Evolutionary conservation across 2,888 invertebrate species (phyloP).

Genomic region (Polia nebulosa): DNA sequence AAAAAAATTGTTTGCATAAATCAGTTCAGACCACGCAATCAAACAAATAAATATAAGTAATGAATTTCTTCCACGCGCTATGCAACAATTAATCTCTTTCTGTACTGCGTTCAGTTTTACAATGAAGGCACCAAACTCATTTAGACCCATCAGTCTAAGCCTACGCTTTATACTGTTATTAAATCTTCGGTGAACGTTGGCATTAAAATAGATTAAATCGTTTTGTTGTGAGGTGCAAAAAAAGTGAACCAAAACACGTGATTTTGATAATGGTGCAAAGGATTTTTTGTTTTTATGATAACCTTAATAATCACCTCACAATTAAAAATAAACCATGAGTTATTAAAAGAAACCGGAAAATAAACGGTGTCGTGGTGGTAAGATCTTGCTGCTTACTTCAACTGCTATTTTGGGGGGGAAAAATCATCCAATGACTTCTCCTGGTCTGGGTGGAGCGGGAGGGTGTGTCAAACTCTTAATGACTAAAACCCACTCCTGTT

Average conservation of each 20-base stretch:
- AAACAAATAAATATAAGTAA: conserved; percentile 23
- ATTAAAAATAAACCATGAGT: too few relatives aligned
- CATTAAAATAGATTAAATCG: conserved; percentile 37
- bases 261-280: neutral
- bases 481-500: too few relatives aligned
- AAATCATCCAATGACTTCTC: too few relatives aligned
- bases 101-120: conserved; percentile 51
- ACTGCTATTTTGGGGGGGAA: too few relatives aligned
- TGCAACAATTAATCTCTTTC: conserved; percentile 54
- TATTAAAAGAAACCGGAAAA: too few relatives aligned
- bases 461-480: too few relatives aligned
- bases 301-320: too few relatives aligned
- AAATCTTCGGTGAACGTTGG: conserved; percentile 29
- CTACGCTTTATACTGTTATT: conserved; percentile 69
- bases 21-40: conserved; percentile 3
- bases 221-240: conserved; percentile 17
- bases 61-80: conserved; percentile 15
- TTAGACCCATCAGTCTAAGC: conserved; percentile 67
- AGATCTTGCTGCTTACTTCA: too few relatives aligned
- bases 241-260: neutral
- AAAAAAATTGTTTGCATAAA: neutral
- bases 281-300: neutral
- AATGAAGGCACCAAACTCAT: conserved; percentile 68
- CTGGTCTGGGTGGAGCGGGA: too few relatives aligned
- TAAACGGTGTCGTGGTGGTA: too few relatives aligned